A percentile compares a stretch with the other conserved stretches of the same genome.
Conservation (phyloP, 1,140 invertebrate genomes). For the Lucilia cuprina region DNA sequence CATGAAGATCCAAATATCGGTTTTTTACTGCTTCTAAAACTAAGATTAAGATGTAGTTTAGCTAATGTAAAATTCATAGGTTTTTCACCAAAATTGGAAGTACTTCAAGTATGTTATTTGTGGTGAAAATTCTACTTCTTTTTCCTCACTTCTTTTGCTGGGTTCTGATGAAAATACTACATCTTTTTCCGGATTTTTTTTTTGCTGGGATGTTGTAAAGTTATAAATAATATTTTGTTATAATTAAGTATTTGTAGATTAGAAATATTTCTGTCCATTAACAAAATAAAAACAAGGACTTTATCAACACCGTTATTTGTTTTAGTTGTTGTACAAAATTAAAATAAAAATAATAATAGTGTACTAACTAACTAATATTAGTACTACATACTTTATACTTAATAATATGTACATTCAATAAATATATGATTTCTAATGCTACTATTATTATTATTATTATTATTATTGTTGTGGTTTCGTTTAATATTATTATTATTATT, state of each 20-base stretch:
- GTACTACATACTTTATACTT: not conserved
- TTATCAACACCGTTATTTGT: not conserved
- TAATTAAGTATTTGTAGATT: not conserved
- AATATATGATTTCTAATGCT: slow-evolving; percentile 5
- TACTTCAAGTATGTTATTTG: too few relatives aligned
- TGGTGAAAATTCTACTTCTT: too few relatives aligned
- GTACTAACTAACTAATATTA: not conserved
- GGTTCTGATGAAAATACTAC: too few relatives aligned
- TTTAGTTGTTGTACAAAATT: not conserved
- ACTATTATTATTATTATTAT: slow-evolving; percentile 2
- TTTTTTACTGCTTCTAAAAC: too few relatives aligned
- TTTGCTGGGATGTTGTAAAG: too few relatives aligned
- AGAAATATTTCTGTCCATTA: not conserved
- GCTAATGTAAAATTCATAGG: too few relatives aligned
- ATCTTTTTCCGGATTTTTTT: too few relatives aligned
- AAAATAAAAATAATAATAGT: not conserved
- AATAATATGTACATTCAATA: slow-evolving; percentile 21
- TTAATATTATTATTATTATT: slow-evolving; percentile 8
- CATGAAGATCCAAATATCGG: too few relatives aligned
- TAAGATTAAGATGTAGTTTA: too few relatives aligned
- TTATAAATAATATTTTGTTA: not conserved
- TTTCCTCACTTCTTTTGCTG: too few relatives aligned
- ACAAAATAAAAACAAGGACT: not conserved
- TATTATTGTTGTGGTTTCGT: slow-evolving; percentile 3
- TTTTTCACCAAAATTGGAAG: too few relatives aligned